These are phyloP conservation scores for Deilephila elpenor DNA, from an alignment of 2,888 invertebrate species.

Conservation along the genomic window DNA sequence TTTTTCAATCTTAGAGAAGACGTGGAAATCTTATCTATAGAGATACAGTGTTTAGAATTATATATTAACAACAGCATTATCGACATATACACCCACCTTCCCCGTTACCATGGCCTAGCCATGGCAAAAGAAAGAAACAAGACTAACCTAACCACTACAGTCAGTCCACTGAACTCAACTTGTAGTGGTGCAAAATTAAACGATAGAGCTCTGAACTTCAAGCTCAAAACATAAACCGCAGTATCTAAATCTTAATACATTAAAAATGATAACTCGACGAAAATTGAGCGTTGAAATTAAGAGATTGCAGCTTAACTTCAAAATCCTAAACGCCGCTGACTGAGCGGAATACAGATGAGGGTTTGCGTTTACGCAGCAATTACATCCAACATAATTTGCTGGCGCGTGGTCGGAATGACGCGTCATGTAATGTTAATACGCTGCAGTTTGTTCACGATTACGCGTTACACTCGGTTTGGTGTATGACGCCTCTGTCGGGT, in stretches of 20 bases:
- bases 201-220: not conserved
- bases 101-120: too few species aligned
- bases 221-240: not conserved
- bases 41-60: too few species aligned
- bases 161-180: too few species aligned
- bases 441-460: constrained; percentile 49
- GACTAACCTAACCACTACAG: too few species aligned
- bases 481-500: not conserved
- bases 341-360: constrained; percentile 57
- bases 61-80: too few species aligned
- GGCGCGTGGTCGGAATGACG: constrained; percentile 12
- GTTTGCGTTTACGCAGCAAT: constrained; percentile 61
- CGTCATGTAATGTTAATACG: constrained; percentile 47
- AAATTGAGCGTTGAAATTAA: constrained; percentile 14
- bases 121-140: too few species aligned
- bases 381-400: constrained; percentile 59
- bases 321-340: constrained; percentile 25
- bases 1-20: too few species aligned
- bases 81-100: too few species aligned
- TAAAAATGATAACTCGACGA: not conserved
- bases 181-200: too few species aligned
- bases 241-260: not conserved
- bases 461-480: constrained; percentile 29
- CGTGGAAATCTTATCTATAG: too few species aligned
- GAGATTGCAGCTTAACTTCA: constrained; percentile 19